These are phyloP conservation scores for Vanacampus margaritifer DNA, from an alignment of 2,113 vertebrate genomes.

Conservation along the genomic window DNA sequence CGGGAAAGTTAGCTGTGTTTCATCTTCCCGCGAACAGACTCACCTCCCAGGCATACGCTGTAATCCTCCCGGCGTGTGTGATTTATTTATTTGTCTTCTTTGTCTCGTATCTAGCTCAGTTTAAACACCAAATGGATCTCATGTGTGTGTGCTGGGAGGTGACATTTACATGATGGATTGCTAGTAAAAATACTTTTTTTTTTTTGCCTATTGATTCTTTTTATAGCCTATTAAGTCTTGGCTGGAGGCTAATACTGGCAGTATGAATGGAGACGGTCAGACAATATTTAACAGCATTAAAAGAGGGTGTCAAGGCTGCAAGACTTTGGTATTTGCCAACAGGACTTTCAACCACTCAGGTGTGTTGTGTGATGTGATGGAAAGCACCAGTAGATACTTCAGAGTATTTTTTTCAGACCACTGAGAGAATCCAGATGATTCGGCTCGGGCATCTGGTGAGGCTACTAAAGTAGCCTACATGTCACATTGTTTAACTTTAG, in stretches of 20 bases:
- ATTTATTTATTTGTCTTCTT: not conserved
- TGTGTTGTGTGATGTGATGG: too few relatives aligned
- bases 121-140: not conserved
- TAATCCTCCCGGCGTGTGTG: not conserved
- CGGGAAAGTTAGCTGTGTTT: too few relatives aligned
- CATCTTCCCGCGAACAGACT: too few relatives aligned
- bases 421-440: too few relatives aligned
- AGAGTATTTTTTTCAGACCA: too few relatives aligned
- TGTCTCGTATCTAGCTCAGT: not conserved
- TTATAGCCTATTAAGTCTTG: slow-evolving; percentile 33
- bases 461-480: too few relatives aligned
- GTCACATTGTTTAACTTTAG: too few relatives aligned
- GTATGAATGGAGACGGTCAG: slow-evolving; percentile 2
- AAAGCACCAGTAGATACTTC: too few relatives aligned
- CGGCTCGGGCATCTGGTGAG: too few relatives aligned
- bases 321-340: slow-evolving; percentile 16
- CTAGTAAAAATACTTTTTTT: slow-evolving; percentile 19
- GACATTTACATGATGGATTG: slow-evolving; percentile 1
- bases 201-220: slow-evolving; percentile 41
- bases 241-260: slow-evolving; percentile 23
- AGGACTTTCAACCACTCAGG: not conserved
- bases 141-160: not conserved
- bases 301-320: not conserved
- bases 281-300: not conserved
- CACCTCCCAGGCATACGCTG: not conserved